These are phyloP conservation scores for Lutjanus erythropterus DNA, from an alignment of 2,113 vertebrate genomes.

Conservation along the genomic window DNA sequence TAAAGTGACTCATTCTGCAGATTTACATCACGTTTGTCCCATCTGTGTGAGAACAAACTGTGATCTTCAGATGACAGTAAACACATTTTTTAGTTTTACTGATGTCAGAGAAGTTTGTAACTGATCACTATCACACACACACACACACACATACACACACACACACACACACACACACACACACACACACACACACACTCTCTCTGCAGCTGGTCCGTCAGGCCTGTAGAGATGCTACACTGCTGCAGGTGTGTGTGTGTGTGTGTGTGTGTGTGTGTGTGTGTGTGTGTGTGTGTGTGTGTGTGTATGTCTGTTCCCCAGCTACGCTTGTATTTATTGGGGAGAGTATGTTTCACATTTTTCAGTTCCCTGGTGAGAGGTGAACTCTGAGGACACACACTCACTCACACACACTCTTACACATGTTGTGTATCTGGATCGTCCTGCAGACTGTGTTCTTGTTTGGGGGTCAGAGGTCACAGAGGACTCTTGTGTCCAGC, in stretches of 20 bases:
- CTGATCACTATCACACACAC: not conserved
- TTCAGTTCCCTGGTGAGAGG: conserved; percentile 41
- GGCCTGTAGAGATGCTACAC: conserved; percentile 3
- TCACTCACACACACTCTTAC: conserved; percentile 1
- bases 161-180: not conserved
- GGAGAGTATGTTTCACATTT: conserved; percentile 27
- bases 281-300: conserved; percentile 14
- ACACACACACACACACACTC: not conserved
- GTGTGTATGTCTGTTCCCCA: conserved; percentile 12
- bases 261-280: conserved; percentile 8
- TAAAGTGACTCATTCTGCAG: not conserved
- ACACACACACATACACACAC: not conserved
- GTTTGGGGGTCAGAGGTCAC: conserved; percentile 38
- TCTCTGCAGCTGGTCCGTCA: conserved; percentile 50
- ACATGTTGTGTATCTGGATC: not conserved
- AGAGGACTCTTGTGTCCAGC: conserved; percentile 38
- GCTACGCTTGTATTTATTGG: conserved; percentile 23
- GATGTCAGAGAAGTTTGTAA: conserved; percentile 10
- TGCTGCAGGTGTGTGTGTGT: conserved; percentile 38
- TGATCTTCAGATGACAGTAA: not conserved
- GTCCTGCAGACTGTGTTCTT: conserved; percentile 5
- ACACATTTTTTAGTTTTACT: conserved; percentile 2
- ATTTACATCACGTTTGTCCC: not conserved
- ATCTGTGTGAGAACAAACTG: conserved; percentile 4
- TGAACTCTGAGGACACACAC: conserved; percentile 1